Percentiles rank a stretch among this genome's conserved stretches.
Conservation (phyloP, 2,888 invertebrate species). For the Cheilosia soror region DNA sequence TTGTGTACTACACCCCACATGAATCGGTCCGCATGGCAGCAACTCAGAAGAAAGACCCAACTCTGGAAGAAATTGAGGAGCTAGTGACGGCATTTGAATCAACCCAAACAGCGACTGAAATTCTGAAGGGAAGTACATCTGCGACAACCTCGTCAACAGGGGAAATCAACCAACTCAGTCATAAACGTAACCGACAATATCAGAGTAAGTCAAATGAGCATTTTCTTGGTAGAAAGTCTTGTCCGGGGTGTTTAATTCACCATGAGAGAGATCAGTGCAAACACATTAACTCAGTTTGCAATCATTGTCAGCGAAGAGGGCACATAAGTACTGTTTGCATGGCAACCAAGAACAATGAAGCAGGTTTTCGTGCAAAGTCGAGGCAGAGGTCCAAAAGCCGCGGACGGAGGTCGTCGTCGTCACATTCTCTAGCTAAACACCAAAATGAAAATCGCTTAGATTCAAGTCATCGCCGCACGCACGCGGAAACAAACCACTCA, state of each 20-base stretch:
- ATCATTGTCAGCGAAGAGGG: constrained; percentile 32
- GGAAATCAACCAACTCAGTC: background rate
- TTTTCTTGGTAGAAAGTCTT: constrained; percentile 16
- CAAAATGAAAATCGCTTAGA: too few relatives aligned
- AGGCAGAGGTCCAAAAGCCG: background rate
- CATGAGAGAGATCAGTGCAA: constrained; percentile 4
- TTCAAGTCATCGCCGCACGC: background rate
- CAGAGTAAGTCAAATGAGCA: background rate
- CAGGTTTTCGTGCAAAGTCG: background rate
- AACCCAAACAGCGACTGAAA: constrained; percentile 5
- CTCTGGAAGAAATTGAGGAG: constrained; percentile 11
- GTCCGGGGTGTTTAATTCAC: constrained; percentile 3
- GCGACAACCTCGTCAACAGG: background rate
- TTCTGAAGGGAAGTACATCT: constrained; percentile 13
- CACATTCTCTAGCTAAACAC: background rate
- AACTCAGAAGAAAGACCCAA: constrained; percentile 16
- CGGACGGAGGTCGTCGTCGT: background rate
- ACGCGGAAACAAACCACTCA: background rate
- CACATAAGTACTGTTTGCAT: constrained; percentile 27
- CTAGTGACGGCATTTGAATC: constrained; percentile 10
- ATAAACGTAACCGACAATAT: background rate
- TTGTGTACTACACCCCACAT: background rate
- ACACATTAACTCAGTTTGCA: constrained; percentile 20
- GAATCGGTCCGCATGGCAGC: constrained; percentile 36
- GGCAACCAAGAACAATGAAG: background rate